phyloP scores from a whole-genome alignment of 1,140 invertebrate genomes.

The Scylla paramamosain region DNA sequence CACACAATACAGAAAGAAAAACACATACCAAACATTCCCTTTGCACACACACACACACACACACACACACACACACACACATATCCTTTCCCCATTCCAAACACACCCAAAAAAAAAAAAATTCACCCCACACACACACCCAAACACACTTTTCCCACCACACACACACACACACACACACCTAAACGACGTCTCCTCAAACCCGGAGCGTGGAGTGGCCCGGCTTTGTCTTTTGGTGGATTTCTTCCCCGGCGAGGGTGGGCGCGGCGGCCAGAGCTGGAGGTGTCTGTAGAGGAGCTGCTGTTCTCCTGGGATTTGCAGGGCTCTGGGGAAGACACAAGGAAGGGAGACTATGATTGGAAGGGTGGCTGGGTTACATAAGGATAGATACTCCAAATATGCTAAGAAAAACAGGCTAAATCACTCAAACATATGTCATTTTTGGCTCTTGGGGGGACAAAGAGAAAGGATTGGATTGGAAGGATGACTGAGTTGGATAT shows the following conservation, averaged over 20 bases:
- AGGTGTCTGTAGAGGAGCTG: constrained; percentile 74
- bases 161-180: constrained; percentile 9
- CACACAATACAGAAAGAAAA: constrained; percentile 31
- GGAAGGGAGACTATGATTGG: not conserved
- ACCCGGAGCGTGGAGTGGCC: constrained; percentile 71
- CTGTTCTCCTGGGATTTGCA: constrained; percentile 74
- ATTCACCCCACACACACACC: not conserved
- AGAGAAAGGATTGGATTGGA: too few species aligned
- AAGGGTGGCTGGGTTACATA: not conserved
- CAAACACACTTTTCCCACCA: not conserved
- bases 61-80: constrained; percentile 23
- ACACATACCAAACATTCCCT: not conserved
- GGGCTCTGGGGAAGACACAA: constrained; percentile 58
- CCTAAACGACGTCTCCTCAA: constrained; percentile 77
- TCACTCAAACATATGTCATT: not conserved
- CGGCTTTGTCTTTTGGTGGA: constrained; percentile 73
- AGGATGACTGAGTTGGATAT: too few species aligned
- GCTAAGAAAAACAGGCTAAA: not conserved
- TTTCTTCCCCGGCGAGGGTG: constrained; percentile 75
- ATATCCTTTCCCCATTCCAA: not conserved
- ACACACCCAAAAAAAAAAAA: not conserved
- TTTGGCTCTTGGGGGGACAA: too few species aligned
- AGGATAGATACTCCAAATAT: not conserved
- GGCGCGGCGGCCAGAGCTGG: constrained; percentile 71
- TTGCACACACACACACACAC: not conserved